phyloP scores from a whole-genome alignment of 2,113 vertebrate species.

The Megaptera novaeangliae region DNA sequence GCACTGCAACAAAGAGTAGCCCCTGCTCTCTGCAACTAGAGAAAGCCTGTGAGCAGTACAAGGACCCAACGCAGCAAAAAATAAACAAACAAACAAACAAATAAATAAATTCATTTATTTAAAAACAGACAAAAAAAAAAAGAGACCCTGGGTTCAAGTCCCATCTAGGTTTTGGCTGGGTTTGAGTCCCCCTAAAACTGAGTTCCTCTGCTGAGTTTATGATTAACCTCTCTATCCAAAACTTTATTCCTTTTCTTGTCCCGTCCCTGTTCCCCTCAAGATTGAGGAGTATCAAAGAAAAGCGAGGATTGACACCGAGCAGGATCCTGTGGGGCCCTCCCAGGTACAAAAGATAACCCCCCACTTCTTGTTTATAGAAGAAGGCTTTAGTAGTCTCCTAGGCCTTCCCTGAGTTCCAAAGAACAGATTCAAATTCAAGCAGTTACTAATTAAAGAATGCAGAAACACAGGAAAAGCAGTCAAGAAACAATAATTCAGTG shows the following conservation, averaged over 20 bases:
- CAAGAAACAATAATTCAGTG: too few species aligned
- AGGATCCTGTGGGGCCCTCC: not conserved
- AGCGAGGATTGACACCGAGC: not conserved
- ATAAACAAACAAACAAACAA: too few species aligned
- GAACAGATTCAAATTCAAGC: not conserved
- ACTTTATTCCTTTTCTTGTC: not conserved
- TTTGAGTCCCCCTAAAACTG: not conserved
- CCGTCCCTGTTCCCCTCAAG: not conserved
- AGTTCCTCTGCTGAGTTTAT: not conserved
- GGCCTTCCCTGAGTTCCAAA: not conserved
- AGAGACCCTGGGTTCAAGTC: too few species aligned
- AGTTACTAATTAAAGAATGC: not conserved
- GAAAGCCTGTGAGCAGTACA: too few species aligned
- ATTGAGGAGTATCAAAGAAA: not conserved
- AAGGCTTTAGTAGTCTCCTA: not conserved
- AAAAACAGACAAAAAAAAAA: too few species aligned
- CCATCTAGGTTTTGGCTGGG: too few species aligned
- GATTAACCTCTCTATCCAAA: not conserved
- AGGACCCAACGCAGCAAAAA: too few species aligned
- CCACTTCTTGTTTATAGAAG: not conserved
- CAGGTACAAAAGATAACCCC: not conserved
- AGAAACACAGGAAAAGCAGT: not conserved
- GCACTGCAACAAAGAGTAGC: too few species aligned
- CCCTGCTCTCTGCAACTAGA: too few species aligned
- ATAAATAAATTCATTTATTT: too few species aligned